Base-by-base conservation (phyloP, 2,113 vertebrate genomes). In the Morone saxatilis region DNA sequence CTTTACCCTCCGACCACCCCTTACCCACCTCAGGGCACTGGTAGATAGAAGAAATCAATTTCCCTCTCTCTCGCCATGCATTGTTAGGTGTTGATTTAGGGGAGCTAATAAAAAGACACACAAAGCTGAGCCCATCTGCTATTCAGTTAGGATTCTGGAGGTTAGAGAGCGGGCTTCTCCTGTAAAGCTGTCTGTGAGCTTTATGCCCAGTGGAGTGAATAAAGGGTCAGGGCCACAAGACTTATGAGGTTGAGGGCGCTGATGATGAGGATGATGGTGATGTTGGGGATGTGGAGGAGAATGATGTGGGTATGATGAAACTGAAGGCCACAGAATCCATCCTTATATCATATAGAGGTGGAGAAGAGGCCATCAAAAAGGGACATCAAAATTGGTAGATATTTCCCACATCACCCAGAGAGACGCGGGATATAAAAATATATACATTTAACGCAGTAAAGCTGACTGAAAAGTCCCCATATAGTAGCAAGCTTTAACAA, bases 41-140 rank as follows among this genome's bases (percentile, higher is more conserved):
- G 80, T 83, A 85, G 85, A 92, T 91, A 81, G 78, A 91, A 79
- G 83, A 93, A 93, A 95, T 94, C 92, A 94, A 93, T 93, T 84
- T 92, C 84, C 67, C 77, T 79, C 84, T 81, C 83, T 80, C 84
- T 74, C 85, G 72, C 79, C 66, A 51, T 90, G 87, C 91, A 91
- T 94, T 95, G 94, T 94, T 94, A 92, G 89, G 83, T 91, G 91
- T 90, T 94, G 94, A 95, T 94, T 95, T 94, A 95, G 87, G 91
- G 45, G 90, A 87, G 85, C 92, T 92, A 94, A 95, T 95, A 95
- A 95, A 95, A 93, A 80, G 83, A 90, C 88, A 91, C 92, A 94
- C 92, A 93, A 93, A 94, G 92, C 93, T 88, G 80, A 86, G 86
- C 86, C 92, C 93, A 93, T 93, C 93, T 94, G 92, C 91, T 93